Base-by-base conservation (phyloP, 2,888 invertebrate genomes). In the Phytoseiulus persimilis region DNA sequence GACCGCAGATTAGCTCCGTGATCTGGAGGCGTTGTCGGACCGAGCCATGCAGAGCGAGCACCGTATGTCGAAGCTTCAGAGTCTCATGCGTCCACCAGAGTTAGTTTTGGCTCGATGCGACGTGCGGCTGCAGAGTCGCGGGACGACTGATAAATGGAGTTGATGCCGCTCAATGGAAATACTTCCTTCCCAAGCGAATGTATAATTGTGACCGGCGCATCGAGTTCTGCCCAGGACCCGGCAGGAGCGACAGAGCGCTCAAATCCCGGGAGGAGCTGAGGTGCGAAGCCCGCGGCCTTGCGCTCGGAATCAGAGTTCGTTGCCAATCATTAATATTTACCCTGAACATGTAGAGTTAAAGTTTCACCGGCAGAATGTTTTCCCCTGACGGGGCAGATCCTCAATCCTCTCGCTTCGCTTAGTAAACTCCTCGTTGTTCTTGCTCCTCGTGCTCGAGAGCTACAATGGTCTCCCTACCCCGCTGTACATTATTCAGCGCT, bases 1-100 rank as follows among this genome's bases (percentile, higher is more conserved):
- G n/a, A 33, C 83, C 83, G 87, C 87, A 33, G 87, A 87, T 45
- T 32, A 45, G 32, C 87, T 45, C 28, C 45, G n/a, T 33, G 87
- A 45, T 33, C 32, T 33, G 87, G 32, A 33, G 32, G 28, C 32
- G 9, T 39, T 39, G 39, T 32, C n/a, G n/a, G 32, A 5, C 9
- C n/a, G 0, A 65, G 65, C 18, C 65, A 65, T 65, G 65, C 65
- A 65, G 65, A 65, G 65, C 14, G 65, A 1, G 65, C 65, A 23
- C 65, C 5, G 18, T 1, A 23, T 65, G 65, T 65, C 65, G 65
- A 65, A 65, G 18, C 28, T 18, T 28, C 28, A 3, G 65, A 2
- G 23, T 23, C 23, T 14, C 65, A 2, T 14, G 11, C 11, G 9
- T 65, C 65, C 11, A 23, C 28, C 5, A 23, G 65, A 65, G 28